Evolutionary conservation across 2,888 invertebrate species (phyloP), one percentile per base, ranked within the genome.

Genomic region (Drosophila meridionalis): DNA sequence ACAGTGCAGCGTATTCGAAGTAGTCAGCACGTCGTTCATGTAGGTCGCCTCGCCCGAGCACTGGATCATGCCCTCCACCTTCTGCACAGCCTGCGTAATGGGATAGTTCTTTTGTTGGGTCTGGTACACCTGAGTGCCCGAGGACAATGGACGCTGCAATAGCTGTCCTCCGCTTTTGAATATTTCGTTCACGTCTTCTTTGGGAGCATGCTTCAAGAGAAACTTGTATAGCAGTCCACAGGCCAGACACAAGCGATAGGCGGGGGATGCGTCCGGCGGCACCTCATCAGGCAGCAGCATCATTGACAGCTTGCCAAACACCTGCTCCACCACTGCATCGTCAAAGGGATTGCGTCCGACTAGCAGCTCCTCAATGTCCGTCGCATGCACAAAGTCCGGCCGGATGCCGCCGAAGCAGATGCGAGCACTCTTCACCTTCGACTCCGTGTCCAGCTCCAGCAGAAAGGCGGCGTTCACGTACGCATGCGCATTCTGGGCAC

Each of bases 201-300:
- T 82, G 0, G 96, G 95, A 36, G 95, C 94, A 36, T 95, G 91
- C 55, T 94, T 94, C 45, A 96, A 84, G 26, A 96, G 87, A 68
- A 94, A 95, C 94, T 97, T 98, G 91, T 97, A 98, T 87, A 98
- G 95, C 26, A 98, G 93, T 7, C 96, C 94, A 65, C 96, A 93
- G 0, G 97, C 96, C 8, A 98, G 93, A 6, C 94, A 94, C 83
- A 95, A 95, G 36, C 97, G 94, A 87, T 96, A 97, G 36, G 93
- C 93, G 0, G 96, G 95, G 0, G 95, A 94, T 0, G 96, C 95
- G 85, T 97, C 96, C 0, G 96, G 96, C 0, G 95, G 94, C n/a
- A 94, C 92, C 20, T 94, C 93, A 67, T 95, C 95, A 0, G 97
- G 96, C 1, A 94, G 90, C 0, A 98, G 69, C 91, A 97, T 96